A percentile compares a stretch with the other conserved stretches of the same genome.
These are phyloP conservation scores for Himalopsyche japonica DNA, from an alignment of 2,888 invertebrate genomes.

Conservation along the genomic window DNA sequence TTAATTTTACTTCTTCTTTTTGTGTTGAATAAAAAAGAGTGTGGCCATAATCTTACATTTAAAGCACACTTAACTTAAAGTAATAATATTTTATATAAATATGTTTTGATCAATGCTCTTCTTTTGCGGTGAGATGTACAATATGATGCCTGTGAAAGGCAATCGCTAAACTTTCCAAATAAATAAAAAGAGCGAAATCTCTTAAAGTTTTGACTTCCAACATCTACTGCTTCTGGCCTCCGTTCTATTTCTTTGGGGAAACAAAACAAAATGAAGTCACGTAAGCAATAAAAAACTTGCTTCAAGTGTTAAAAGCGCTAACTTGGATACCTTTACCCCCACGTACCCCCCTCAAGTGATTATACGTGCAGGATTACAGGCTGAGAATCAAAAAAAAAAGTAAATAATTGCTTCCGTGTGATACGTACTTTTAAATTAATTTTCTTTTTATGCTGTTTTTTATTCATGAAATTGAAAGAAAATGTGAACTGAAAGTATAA, in stretches of 20 bases:
- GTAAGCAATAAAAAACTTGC: not conserved
- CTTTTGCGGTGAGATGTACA: not conserved
- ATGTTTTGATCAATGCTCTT: not conserved
- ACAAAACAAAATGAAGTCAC: slow-evolving; percentile 1
- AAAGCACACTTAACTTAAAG: too few species aligned
- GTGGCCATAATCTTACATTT: too few species aligned
- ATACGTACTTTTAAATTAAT: not conserved
- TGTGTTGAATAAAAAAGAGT: too few species aligned
- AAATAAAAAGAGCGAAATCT: not conserved
- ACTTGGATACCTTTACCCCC: not conserved
- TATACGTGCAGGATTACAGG: not conserved
- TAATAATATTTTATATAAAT: too few species aligned
- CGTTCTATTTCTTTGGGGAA: not conserved
- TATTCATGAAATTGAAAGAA: not conserved
- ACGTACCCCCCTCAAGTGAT: not conserved
- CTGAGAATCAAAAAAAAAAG: not conserved
- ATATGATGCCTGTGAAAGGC: not conserved
- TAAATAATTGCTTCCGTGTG: not conserved
- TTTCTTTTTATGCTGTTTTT: not conserved
- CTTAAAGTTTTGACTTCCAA: not conserved
- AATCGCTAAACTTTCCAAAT: not conserved
- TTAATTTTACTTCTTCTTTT: too few species aligned
- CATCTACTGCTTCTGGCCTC: not conserved
- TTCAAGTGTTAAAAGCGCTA: not conserved
- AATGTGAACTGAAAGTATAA: too few species aligned